These are phyloP conservation scores for Idaea biselata DNA, from an alignment of 2,888 invertebrate genomes.

Conservation along the genomic window DNA sequence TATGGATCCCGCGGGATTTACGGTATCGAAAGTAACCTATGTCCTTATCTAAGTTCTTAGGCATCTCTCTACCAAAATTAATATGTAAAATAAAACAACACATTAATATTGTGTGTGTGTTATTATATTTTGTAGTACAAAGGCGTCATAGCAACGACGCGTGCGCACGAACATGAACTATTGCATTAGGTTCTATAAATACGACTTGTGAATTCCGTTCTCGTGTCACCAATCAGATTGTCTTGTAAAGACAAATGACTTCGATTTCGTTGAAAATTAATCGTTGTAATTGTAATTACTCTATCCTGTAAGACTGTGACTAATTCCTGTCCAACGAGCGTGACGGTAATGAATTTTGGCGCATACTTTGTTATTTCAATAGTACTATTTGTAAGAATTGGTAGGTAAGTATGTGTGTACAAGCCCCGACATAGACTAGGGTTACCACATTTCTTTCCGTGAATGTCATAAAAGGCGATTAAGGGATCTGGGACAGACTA, in stretches of 20 bases:
- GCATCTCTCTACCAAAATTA: too few species aligned
- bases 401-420: too few species aligned
- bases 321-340: slow-evolving; percentile 55
- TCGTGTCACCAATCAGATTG: slow-evolving; percentile 54
- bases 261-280: slow-evolving; percentile 62
- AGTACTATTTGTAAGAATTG: too few species aligned
- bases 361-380: slow-evolving; percentile 43
- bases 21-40: too few species aligned
- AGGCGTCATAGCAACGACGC: slow-evolving; percentile 44
- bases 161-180: slow-evolving; percentile 32
- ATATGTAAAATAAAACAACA: too few species aligned
- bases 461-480: too few species aligned
- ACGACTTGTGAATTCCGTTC: slow-evolving; percentile 37
- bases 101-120: too few species aligned
- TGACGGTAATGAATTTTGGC: slow-evolving; percentile 48
- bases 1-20: too few species aligned
- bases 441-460: too few species aligned
- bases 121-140: slow-evolving; percentile 33
- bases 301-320: slow-evolving; percentile 55
- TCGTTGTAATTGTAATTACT: slow-evolving; percentile 65
- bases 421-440: too few species aligned
- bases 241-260: slow-evolving; percentile 59
- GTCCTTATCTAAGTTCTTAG: too few species aligned
- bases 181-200: slow-evolving; percentile 46
- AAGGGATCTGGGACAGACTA: too few species aligned